phyloP scores from a whole-genome alignment of 2,113 vertebrate genomes.

The Hipposideros armiger region DNA sequence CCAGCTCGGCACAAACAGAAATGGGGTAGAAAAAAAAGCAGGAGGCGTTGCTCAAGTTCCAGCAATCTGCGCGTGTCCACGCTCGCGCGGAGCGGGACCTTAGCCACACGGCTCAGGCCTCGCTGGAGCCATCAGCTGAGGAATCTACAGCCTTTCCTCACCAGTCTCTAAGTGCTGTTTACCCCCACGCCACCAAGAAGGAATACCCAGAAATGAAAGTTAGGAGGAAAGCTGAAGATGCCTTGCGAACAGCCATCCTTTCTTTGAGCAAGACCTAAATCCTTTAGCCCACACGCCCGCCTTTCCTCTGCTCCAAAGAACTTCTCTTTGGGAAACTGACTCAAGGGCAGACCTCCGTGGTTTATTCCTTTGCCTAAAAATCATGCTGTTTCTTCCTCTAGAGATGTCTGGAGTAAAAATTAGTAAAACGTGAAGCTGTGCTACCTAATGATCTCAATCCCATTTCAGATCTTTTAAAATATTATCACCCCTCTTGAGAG shows the following conservation, averaged over 20 bases:
- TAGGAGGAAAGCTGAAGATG: background rate
- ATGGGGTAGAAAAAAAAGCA: background rate
- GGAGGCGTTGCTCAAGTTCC: constrained; percentile 40
- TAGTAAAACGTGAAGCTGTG: background rate
- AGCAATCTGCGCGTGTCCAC: accelerated
- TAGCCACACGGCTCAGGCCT: background rate
- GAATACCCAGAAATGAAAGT: background rate
- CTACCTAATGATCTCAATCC: background rate
- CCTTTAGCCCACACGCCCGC: too few species aligned
- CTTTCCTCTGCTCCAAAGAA: background rate
- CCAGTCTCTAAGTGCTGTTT: background rate
- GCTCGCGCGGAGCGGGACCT: background rate
- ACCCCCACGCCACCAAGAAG: background rate
- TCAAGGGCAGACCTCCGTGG: background rate
- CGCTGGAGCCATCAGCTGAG: background rate
- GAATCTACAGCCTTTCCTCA: background rate
- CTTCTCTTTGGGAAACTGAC: background rate
- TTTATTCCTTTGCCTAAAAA: background rate
- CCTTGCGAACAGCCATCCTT: background rate
- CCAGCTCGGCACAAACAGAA: constrained; percentile 23
- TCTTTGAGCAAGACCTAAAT: background rate
- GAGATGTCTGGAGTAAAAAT: background rate
- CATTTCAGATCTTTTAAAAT: background rate
- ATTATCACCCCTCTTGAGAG: background rate
- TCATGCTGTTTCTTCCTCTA: background rate